phyloP scores from a whole-genome alignment of 2,113 vertebrate species.

The Caranx melampygus region DNA sequence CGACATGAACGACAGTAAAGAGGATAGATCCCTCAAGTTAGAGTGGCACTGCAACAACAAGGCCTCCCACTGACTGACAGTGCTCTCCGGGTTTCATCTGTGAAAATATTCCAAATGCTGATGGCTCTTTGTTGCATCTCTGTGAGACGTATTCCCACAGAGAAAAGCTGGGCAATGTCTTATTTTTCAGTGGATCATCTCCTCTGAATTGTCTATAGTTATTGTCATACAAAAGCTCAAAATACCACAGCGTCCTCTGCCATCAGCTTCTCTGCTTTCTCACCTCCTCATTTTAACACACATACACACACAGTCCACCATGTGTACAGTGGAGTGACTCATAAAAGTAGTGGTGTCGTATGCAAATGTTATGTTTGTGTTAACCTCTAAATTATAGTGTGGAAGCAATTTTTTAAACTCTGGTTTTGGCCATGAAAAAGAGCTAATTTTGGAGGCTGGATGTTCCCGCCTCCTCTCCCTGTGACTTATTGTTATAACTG shows the following conservation, averaged over 20 bases:
- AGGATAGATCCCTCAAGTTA: conserved; percentile 23
- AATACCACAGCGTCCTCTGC: conserved; percentile 11
- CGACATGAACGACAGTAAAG: conserved; percentile 31
- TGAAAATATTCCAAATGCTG: conserved; percentile 24
- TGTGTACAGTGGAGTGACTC: neutral
- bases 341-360: conserved; percentile 13
- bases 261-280: conserved; percentile 19
- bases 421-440: conserved; percentile 8
- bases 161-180: neutral
- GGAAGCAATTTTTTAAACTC: conserved; percentile 21
- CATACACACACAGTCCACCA: neutral
- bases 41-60: conserved; percentile 29
- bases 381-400: conserved; percentile 25
- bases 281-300: conserved; percentile 4
- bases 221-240: conserved; percentile 51
- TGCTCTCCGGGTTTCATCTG: conserved; percentile 34
- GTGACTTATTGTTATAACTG: conserved; percentile 63
- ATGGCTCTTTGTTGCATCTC: conserved; percentile 19
- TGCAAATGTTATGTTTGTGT: conserved; percentile 4
- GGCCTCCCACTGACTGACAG: conserved; percentile 35
- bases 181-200: conserved; percentile 24
- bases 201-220: conserved; percentile 3
- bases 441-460: conserved; percentile 61
- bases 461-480: conserved; percentile 51
- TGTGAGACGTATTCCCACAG: conserved; percentile 12